These are phyloP conservation scores for Monomorium pharaonis DNA, from an alignment of 1,140 invertebrate species.

Conservation along the genomic window DNA sequence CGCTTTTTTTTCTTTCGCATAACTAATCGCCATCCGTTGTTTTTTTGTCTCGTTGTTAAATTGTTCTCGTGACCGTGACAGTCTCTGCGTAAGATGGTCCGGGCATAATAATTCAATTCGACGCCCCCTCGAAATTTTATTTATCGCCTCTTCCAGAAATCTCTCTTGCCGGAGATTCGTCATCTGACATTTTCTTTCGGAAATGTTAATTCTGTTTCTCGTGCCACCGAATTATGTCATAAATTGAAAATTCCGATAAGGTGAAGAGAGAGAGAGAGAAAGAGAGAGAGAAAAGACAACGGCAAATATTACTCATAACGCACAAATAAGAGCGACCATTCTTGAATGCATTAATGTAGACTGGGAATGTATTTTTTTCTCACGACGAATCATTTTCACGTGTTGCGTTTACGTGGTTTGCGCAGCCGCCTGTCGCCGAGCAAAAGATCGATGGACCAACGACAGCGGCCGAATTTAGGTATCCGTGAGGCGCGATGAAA, in stretches of 20 bases:
- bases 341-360: slow-evolving; percentile 1
- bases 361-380: neutral
- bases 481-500: slow-evolving; percentile 39
- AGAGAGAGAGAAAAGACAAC: neutral
- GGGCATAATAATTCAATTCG: slow-evolving; percentile 15
- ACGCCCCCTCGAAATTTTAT: slow-evolving; percentile 19
- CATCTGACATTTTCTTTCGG: slow-evolving; percentile 3
- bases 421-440: slow-evolving; percentile 21
- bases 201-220: neutral
- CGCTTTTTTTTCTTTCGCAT: neutral
- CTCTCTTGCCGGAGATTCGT: neutral
- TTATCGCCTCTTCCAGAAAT: neutral
- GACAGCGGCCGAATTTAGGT: slow-evolving; percentile 41
- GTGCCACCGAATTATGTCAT: neutral
- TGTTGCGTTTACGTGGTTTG: slow-evolving; percentile 28
- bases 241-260: neutral
- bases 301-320: neutral
- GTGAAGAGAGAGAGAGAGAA: neutral
- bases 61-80: neutral
- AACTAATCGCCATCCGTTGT: neutral
- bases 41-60: slow-evolving; percentile 29
- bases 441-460: slow-evolving; percentile 33
- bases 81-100: neutral
- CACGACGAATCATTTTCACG: neutral
- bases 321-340: neutral